Conservation (phyloP, 2,113 vertebrate species). For the Etia nguti region DNA sequence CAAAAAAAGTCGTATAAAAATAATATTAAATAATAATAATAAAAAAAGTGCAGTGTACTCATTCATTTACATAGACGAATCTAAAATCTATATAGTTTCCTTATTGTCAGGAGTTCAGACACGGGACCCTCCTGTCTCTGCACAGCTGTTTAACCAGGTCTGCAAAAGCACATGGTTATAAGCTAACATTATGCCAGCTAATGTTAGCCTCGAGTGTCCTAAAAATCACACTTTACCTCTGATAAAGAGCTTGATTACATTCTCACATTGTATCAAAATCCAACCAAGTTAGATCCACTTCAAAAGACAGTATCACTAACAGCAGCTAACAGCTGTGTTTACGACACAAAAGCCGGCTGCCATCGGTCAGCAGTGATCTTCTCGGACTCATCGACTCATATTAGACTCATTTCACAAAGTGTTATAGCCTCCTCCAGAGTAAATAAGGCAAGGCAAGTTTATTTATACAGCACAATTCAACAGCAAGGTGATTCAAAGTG, state of each 20-base stretch:
- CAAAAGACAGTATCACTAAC: background rate
- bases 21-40: background rate
- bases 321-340: background rate
- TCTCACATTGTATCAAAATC: background rate
- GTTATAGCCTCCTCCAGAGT: background rate
- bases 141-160: background rate
- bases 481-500: too few relatives aligned
- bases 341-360: background rate
- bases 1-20: background rate
- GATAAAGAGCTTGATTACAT: background rate
- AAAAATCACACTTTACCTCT: background rate
- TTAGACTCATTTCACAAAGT: background rate
- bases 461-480: too few relatives aligned
- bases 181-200: background rate
- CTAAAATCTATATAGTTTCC: background rate
- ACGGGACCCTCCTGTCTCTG: background rate
- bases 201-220: background rate
- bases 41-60: background rate
- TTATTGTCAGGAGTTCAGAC: background rate
- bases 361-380: background rate
- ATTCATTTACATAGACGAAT: background rate
- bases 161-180: background rate
- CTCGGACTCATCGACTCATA: background rate
- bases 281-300: too few relatives aligned
- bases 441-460: too few relatives aligned